These are phyloP conservation scores for Dreissena polymorpha DNA, from an alignment of 1,140 invertebrate genomes.

Conservation along the genomic window DNA sequence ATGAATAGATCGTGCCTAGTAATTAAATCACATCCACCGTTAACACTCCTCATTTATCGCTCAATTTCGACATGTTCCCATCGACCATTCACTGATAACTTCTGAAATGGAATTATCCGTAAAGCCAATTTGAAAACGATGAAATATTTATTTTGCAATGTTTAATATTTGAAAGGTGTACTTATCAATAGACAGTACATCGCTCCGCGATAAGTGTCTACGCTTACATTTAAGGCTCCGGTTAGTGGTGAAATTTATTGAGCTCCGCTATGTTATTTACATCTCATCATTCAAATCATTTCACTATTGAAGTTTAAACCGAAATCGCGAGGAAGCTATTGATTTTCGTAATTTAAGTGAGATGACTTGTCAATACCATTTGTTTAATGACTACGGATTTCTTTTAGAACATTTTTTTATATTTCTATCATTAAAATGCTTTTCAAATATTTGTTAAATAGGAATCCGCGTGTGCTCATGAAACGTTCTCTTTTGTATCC, in stretches of 20 bases:
- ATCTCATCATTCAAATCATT: background rate
- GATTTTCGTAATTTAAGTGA: slow-evolving; percentile 32
- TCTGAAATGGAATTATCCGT: slow-evolving; percentile 5
- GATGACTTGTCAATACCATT: slow-evolving; percentile 35
- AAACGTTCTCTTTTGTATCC: background rate
- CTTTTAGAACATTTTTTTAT: background rate
- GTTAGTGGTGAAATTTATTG: background rate
- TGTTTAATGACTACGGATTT: slow-evolving; percentile 31
- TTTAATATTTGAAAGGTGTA: slow-evolving; percentile 2
- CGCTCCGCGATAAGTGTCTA: background rate
- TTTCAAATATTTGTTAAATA: slow-evolving; percentile 18
- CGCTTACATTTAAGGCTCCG: background rate
- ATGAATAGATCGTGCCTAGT: no score
- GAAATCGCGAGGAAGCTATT: background rate
- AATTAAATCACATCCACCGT: no score
- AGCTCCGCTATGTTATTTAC: background rate
- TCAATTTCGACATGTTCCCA: no score
- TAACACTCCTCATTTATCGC: no score
- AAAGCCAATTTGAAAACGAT: slow-evolving; percentile 39
- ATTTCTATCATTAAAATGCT: background rate
- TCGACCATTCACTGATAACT: background rate
- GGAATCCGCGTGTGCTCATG: background rate
- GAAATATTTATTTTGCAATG: slow-evolving; percentile 34
- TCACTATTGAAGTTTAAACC: background rate
- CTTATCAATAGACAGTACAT: slow-evolving; percentile 14